Percentiles rank a stretch among this genome's conserved stretches.
Conservation (phyloP, 1,140 invertebrate genomes). For the Himalopsyche phryganea region DNA sequence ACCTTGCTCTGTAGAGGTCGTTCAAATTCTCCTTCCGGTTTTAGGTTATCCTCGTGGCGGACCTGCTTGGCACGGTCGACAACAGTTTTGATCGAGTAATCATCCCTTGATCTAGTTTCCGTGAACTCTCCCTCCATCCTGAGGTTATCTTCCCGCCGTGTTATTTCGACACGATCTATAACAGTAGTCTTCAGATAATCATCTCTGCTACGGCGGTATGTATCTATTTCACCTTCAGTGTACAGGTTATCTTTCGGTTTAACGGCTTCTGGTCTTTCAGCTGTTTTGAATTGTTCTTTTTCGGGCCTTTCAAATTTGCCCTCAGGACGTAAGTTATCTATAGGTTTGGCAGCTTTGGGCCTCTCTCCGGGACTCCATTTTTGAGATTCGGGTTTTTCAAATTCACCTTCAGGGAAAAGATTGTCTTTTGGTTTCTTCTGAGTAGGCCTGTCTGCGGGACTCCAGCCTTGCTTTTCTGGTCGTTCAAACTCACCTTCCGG, state of each 20-base stretch:
- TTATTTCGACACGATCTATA: conserved; percentile 56
- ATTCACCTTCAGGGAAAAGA: conserved; percentile 54
- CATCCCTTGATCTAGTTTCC: conserved; percentile 55
- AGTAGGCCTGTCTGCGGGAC: conserved; percentile 40
- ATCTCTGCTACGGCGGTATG: conserved; percentile 48
- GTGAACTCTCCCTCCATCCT: conserved; percentile 60
- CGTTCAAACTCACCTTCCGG: conserved; percentile 53
- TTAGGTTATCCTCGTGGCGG: conserved; percentile 56
- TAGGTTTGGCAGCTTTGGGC: conserved; percentile 49
- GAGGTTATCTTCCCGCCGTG: conserved; percentile 61
- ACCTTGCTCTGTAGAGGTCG: conserved; percentile 41
- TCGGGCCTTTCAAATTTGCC: conserved; percentile 56
- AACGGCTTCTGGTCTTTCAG: conserved; percentile 59
- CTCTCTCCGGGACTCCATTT: conserved; percentile 44
- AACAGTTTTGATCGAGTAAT: conserved; percentile 44
- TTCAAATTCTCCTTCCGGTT: conserved; percentile 58
- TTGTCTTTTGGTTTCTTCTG: conserved; percentile 54
- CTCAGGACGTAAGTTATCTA: conserved; percentile 59
- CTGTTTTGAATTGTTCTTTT: conserved; percentile 32
- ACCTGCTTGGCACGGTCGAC: conserved; percentile 39
- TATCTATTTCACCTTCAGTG: conserved; percentile 57
- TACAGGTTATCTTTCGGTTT: conserved; percentile 40
- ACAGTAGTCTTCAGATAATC: conserved; percentile 56
- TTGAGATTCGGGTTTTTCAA: conserved; percentile 42
- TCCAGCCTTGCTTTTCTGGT: conserved; percentile 34